Evolutionary conservation across 2,797 vertebrate species (phyloP).

Genomic region (Pangasius larnaudii): DNA sequence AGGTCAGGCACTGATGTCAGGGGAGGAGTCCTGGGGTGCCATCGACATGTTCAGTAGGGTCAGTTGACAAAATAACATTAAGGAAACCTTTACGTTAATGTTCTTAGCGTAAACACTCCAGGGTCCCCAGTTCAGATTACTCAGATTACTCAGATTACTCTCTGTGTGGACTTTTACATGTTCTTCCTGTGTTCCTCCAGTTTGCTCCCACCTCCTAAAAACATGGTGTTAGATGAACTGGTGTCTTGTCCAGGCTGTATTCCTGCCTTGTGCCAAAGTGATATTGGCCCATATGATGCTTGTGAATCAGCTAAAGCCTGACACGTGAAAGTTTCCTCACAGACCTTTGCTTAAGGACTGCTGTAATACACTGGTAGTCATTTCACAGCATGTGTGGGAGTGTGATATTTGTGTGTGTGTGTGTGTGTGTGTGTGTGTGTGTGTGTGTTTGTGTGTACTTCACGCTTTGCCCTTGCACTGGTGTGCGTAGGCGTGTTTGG

Average conservation of each 20-base stretch:
- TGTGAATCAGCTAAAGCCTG: not conserved
- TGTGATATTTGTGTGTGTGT: slow-evolving; percentile 3
- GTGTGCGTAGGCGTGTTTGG: not conserved
- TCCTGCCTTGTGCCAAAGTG: not conserved
- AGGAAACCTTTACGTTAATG: not conserved
- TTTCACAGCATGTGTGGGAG: slow-evolving; percentile 6
- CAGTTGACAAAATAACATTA: not conserved
- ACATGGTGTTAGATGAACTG: not conserved
- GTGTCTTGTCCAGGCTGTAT: not conserved
- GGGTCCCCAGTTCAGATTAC: not conserved
- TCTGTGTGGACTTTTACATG: not conserved
- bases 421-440: not conserved
- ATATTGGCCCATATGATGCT: not conserved
- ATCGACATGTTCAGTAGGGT: not conserved
- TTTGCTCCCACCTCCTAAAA: not conserved
- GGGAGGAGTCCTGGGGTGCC: too few species aligned
- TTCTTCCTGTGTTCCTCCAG: not conserved
- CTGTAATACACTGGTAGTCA: not conserved
- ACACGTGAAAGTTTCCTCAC: not conserved
- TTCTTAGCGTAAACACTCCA: not conserved
- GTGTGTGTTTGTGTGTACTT: not conserved
- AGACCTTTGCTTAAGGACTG: not conserved
- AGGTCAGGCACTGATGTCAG: too few species aligned
- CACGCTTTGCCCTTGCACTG: not conserved
- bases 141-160: not conserved